Percentiles rank a stretch among this genome's conserved stretches.
Evolutionary conservation across 2,888 invertebrate genomes (phyloP).

Genomic region (Lithophane leautieri): DNA sequence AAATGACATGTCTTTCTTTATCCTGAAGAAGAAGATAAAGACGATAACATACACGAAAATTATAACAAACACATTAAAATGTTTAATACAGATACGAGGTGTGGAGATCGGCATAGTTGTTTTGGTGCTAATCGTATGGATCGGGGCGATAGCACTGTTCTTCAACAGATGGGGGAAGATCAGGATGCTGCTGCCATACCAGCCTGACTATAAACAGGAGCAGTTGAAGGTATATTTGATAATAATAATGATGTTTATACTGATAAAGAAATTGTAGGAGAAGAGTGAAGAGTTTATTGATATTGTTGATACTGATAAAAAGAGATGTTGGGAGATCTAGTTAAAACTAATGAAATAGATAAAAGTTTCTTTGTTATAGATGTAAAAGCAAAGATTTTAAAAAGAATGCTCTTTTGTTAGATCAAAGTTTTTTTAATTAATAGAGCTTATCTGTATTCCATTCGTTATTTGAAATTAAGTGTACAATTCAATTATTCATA

Average conservation of each 20-base stretch:
- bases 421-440: background rate
- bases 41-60: background rate
- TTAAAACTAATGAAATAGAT: background rate
- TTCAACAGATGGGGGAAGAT: constrained; percentile 97
- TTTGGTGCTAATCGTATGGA: constrained; percentile 95
- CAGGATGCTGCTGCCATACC: constrained; percentile 97
- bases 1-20: no score
- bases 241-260: background rate
- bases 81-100: constrained; percentile 93
- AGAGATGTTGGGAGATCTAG: background rate
- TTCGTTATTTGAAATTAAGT: background rate
- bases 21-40: background rate
- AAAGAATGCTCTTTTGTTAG: background rate
- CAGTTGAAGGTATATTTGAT: constrained; percentile 92
- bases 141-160: constrained; percentile 96
- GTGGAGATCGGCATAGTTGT: constrained; percentile 97
- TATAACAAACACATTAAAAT: constrained; percentile 1
- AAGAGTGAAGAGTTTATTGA: background rate
- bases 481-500: background rate
- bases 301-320: background rate
- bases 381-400: background rate
- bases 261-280: background rate
- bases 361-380: background rate
- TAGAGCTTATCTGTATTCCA: background rate
- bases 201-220: constrained; percentile 97